These are phyloP conservation scores for Pithys albifrons DNA, from an alignment of 2,113 vertebrate genomes.

Conservation along the genomic window DNA sequence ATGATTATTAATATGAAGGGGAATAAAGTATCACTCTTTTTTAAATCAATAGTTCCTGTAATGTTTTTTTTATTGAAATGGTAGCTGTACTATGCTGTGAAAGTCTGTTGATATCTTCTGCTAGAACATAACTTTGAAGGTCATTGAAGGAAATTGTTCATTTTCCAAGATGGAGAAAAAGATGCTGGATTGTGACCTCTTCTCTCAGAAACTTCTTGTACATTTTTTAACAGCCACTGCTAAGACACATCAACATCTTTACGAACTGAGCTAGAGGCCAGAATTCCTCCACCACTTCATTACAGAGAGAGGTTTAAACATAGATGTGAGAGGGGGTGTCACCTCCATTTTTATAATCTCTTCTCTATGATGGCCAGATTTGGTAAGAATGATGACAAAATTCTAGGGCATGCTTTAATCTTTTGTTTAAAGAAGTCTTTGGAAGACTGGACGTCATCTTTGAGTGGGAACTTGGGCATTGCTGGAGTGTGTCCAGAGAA, in stretches of 20 bases:
- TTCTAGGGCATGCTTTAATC: not conserved
- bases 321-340: rapidly evolving
- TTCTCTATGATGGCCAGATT: not conserved
- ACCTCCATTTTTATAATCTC: not conserved
- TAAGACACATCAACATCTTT: not conserved
- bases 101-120: not conserved
- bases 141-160: not conserved
- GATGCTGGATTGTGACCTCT: not conserved
- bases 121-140: not conserved
- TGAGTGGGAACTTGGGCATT: not conserved
- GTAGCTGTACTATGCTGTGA: not conserved
- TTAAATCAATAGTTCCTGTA: not conserved
- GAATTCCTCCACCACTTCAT: not conserved
- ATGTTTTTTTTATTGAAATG: not conserved
- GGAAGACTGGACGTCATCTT: not conserved
- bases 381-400: not conserved
- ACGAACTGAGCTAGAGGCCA: not conserved
- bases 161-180: not conserved
- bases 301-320: not conserved
- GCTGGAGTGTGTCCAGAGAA: not conserved
- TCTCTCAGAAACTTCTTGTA: not conserved
- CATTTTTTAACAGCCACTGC: not conserved
- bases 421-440: not conserved
- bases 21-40: not conserved
- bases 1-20: not conserved